phyloP scores from a whole-genome alignment of 2,113 vertebrate species.

The Eulemur macaco region DNA sequence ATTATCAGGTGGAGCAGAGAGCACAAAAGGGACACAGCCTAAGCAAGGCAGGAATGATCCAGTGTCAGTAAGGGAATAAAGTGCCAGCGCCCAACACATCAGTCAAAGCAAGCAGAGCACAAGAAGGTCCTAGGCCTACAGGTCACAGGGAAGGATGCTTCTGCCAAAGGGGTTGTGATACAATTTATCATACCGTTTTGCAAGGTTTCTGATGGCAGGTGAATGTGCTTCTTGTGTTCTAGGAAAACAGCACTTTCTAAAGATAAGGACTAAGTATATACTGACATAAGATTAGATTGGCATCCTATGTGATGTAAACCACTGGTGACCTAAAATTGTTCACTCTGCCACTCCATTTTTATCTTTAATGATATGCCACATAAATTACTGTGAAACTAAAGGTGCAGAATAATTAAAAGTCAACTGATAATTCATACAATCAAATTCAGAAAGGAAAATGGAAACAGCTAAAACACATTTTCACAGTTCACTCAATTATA shows the following conservation, averaged over 20 bases:
- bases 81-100: not conserved
- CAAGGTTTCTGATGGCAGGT: not conserved
- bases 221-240: not conserved
- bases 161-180: not conserved
- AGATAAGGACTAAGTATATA: too few species aligned
- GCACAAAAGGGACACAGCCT: not conserved
- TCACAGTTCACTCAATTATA: not conserved
- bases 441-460: not conserved
- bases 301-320: not conserved
- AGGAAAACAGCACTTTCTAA: not conserved
- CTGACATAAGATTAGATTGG: not conserved
- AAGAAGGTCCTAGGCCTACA: not conserved
- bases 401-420: not conserved
- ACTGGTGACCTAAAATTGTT: not conserved
- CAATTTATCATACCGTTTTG: not conserved
- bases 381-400: not conserved
- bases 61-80: not conserved
- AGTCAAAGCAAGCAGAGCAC: not conserved
- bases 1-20: not conserved
- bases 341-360: not conserved
- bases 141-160: not conserved
- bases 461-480: not conserved
- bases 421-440: not conserved
- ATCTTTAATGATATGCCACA: not conserved
- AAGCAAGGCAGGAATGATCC: not conserved